phyloP scores from a whole-genome alignment of 2,113 vertebrate species.

The Corydoras sp. region DNA sequence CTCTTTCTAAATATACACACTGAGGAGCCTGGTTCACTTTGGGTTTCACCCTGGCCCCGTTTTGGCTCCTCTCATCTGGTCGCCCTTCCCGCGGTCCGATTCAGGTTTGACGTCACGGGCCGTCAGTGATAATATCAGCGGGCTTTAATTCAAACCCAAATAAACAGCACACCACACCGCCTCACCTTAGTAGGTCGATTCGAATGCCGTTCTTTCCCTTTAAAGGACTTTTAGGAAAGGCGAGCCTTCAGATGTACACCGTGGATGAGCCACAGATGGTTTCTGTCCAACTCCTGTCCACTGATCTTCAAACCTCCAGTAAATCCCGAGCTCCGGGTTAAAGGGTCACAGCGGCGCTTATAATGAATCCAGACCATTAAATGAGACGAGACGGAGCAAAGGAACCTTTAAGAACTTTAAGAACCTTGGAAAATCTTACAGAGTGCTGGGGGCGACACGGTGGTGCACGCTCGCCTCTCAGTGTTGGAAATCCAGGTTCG shows the following conservation, averaged over 20 bases:
- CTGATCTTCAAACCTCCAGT: not conserved
- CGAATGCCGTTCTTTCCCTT: not conserved
- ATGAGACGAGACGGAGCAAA: too few species aligned
- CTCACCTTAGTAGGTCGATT: not conserved
- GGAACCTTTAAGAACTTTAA: too few species aligned
- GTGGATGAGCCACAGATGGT: not conserved
- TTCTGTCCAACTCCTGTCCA: not conserved
- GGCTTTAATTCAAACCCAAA: too few species aligned
- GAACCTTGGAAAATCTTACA: too few species aligned
- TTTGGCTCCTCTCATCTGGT: not conserved
- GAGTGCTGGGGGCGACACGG: too few species aligned
- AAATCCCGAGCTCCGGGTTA: too few species aligned
- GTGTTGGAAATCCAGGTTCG: too few species aligned
- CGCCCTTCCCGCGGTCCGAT: not conserved
- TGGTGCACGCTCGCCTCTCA: too few species aligned
- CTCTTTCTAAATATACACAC: not conserved
- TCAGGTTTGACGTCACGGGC: not conserved
- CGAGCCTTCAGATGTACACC: not conserved
- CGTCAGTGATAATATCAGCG: not conserved
- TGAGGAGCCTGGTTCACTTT: not conserved
- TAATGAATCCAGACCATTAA: too few species aligned
- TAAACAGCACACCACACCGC: not conserved
- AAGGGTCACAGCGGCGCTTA: too few species aligned
- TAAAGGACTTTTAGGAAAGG: not conserved
- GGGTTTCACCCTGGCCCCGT: not conserved